These are phyloP conservation scores for Apostichopus leukothele DNA, from an alignment of 53 echinoderm and acorn worm genomes.

Conservation along the genomic window DNA sequence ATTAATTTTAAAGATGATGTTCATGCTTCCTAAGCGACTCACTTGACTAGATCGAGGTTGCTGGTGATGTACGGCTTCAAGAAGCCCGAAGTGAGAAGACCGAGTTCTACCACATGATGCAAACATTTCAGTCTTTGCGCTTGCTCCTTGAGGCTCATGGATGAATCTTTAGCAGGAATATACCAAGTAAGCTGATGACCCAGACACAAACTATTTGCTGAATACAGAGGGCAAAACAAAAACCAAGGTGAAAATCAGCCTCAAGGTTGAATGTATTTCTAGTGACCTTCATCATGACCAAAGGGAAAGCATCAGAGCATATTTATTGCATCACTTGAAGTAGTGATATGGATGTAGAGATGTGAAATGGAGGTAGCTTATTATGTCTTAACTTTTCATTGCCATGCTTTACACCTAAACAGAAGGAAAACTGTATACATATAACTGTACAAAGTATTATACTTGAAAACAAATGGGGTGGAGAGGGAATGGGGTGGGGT, in stretches of 20 bases:
- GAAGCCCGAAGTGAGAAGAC: slow-evolving; percentile 3
- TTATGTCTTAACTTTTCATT: no score
- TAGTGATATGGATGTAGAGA: no score
- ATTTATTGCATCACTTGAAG: no score
- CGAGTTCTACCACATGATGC: slow-evolving; percentile 39
- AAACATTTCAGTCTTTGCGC: slow-evolving; percentile 12
- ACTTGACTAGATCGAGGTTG: slow-evolving; percentile 31
- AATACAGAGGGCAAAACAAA: neutral
- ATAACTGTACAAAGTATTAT: no score
- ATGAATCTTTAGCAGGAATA: neutral
- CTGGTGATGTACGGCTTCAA: neutral
- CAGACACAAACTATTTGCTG: slow-evolving; percentile 32
- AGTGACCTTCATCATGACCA: neutral
- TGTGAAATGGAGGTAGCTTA: no score
- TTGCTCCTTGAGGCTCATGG: neutral
- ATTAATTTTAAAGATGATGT: no score
- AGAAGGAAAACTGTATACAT: no score
- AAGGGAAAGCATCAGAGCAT: no score
- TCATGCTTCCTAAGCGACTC: neutral
- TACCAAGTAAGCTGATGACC: slow-evolving; percentile 41
- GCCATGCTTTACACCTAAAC: no score
- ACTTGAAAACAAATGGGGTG: no score
- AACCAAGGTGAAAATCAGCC: no score
- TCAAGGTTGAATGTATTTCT: neutral
- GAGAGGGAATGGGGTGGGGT: no score